phyloP scores from a whole-genome alignment of 2,113 vertebrate species.

The Syngnathus floridae region DNA sequence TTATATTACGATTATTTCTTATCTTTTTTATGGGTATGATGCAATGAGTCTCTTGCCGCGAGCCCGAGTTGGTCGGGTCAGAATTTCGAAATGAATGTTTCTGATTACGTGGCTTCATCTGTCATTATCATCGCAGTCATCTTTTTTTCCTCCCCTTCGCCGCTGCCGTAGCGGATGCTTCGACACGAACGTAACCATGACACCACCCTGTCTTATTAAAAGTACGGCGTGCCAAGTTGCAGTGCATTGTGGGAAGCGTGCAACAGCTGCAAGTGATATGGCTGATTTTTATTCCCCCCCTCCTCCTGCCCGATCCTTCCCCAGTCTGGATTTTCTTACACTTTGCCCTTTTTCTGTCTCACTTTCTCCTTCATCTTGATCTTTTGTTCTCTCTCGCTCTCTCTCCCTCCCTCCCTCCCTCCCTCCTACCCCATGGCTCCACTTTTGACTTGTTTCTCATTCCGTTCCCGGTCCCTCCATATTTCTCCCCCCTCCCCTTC shows the following conservation, averaged over 20 bases:
- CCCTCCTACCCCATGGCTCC: constrained; percentile 39
- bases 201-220: constrained; percentile 57
- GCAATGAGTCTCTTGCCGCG: too few species aligned
- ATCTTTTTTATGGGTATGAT: too few species aligned
- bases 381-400: constrained; percentile 39
- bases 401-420: constrained; percentile 2
- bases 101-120: constrained; percentile 46
- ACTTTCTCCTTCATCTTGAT: constrained; percentile 58
- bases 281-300: constrained; percentile 34
- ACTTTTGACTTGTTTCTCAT: constrained; percentile 43
- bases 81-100: constrained; percentile 23
- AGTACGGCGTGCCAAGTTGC: constrained; percentile 56
- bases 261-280: constrained; percentile 70
- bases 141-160: constrained; percentile 39
- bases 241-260: constrained; percentile 61
- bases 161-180: constrained; percentile 55
- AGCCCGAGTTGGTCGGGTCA: too few species aligned
- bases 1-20: too few species aligned
- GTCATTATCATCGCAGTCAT: constrained; percentile 50
- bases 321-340: constrained; percentile 53
- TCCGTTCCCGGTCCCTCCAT: constrained; percentile 38
- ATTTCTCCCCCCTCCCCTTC: constrained; percentile 17
- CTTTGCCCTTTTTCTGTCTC: constrained; percentile 43
- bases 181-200: constrained; percentile 64
- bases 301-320: neutral